Evolutionary conservation across 2,797 vertebrate species (phyloP).

Genomic region (Cyprinella venusta): DNA sequence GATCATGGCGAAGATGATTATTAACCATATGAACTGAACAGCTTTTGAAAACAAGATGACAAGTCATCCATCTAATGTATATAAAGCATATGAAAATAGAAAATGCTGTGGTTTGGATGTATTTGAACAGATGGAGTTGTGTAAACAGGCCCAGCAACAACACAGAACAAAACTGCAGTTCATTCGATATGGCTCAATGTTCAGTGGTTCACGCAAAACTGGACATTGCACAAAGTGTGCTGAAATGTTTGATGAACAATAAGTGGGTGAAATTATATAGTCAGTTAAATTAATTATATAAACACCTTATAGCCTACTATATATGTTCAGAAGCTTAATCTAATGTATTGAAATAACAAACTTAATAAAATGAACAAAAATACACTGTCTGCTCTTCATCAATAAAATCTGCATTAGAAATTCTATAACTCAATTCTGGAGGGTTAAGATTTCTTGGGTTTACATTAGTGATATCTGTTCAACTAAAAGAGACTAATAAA

Average conservation of each 20-base stretch:
- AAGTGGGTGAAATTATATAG: conserved; percentile 4
- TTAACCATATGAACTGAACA: neutral
- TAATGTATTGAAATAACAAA: conserved; percentile 13
- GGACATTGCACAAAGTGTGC: neutral
- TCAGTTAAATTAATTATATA: neutral
- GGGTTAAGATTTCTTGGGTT: neutral
- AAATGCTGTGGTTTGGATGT: conserved; percentile 22
- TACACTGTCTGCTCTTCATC: conserved; percentile 6
- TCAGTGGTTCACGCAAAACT: conserved; percentile 2
- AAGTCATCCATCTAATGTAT: neutral
- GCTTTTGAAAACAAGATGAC: neutral
- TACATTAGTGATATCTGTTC: neutral
- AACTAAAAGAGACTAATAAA: neutral
- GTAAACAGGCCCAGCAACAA: neutral
- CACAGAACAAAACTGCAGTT: neutral
- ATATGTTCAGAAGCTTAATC: conserved; percentile 4
- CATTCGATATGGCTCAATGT: neutral
- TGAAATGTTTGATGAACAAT: conserved; percentile 10
- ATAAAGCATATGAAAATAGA: neutral
- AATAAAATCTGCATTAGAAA: neutral
- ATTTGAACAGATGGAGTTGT: neutral
- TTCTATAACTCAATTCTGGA: neutral
- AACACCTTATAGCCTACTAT: neutral
- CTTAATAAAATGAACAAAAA: conserved; percentile 19
- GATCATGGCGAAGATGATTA: neutral